Conservation (phyloP, 2,113 vertebrate species). For the Pampusana beccarii region DNA sequence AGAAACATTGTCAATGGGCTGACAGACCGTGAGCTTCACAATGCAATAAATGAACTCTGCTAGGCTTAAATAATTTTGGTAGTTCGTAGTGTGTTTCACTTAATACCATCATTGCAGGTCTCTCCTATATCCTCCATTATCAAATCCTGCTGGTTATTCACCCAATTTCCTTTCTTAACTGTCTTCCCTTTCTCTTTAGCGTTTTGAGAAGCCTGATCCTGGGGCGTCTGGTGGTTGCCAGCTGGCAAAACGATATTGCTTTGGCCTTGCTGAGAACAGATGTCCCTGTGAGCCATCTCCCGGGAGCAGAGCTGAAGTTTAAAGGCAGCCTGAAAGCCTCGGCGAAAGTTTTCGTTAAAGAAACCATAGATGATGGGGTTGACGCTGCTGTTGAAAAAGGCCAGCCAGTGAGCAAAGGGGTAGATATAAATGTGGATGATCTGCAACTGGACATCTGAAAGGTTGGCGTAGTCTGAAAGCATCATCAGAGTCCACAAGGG, state of each 20-base stretch:
- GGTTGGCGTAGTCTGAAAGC: conserved; percentile 87
- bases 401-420: conserved; percentile 92
- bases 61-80: no score
- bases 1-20: neutral
- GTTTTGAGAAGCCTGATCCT: neutral
- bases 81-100: neutral
- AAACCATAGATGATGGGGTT: conserved; percentile 93
- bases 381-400: conserved; percentile 93
- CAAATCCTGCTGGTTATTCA: conserved; percentile 75
- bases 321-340: conserved; percentile 85
- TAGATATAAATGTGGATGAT: conserved; percentile 92
- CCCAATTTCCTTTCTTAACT: conserved; percentile 54
- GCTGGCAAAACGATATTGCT: conserved; percentile 77
- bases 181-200: neutral
- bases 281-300: conserved; percentile 62
- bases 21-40: neutral
- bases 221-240: neutral
- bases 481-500: conserved; percentile 94
- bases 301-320: conserved; percentile 79
- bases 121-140: conserved; percentile 80
- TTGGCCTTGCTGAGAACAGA: conserved; percentile 69
- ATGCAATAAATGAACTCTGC: neutral
- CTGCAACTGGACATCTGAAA: conserved; percentile 77
- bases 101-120: conserved; percentile 60
- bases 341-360: conserved; percentile 89